Percentiles rank a stretch among this genome's conserved stretches.
Conservation (phyloP, 2,113 vertebrate species). For the Acinonyx jubatus region DNA sequence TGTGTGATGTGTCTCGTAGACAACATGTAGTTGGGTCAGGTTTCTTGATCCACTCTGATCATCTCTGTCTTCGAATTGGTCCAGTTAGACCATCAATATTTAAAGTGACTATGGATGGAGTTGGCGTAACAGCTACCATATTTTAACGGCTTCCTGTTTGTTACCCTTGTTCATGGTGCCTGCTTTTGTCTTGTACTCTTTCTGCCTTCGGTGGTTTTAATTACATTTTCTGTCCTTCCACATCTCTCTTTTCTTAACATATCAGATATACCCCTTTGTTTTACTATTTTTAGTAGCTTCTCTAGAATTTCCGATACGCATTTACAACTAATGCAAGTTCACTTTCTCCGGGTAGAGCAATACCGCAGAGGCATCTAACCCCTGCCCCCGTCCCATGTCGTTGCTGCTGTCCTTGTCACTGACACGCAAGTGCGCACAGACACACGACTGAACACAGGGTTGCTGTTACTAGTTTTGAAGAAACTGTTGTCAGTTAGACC, state of each 20-base stretch:
- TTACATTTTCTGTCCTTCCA: neutral
- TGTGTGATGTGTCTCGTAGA: neutral
- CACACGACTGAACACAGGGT: neutral
- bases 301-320: no score
- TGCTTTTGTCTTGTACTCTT: neutral
- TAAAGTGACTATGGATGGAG: fast-evolving
- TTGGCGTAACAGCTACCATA: no score
- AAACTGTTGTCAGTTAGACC: neutral
- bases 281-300: neutral
- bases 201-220: neutral
- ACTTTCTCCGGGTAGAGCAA: fast-evolving
- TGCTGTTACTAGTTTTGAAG: neutral
- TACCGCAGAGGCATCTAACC: fast-evolving
- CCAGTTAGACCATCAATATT: no score
- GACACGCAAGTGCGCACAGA: no score
- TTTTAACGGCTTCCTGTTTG: neutral
- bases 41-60: neutral
- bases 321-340: neutral
- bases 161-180: neutral
- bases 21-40: neutral
- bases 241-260: neutral
- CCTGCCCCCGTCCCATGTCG: neutral
- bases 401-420: neutral
- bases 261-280: no score
- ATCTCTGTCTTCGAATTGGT: neutral